These are phyloP conservation scores for Bibio marci DNA, from an alignment of 2,888 invertebrate species.

Conservation along the genomic window DNA sequence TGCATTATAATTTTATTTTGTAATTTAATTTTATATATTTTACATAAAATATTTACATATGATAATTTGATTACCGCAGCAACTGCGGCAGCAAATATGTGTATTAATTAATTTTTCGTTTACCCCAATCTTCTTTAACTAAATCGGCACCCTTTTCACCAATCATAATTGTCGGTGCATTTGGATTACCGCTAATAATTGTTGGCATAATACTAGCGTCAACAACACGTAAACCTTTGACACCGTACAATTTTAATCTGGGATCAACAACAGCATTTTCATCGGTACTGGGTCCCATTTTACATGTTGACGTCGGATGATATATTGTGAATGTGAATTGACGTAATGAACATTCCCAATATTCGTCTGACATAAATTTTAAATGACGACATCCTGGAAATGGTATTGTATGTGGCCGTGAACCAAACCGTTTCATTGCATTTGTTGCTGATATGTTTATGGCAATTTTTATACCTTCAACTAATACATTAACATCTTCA, in stretches of 20 bases:
- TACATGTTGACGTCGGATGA: conserved; percentile 70
- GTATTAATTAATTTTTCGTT: no score
- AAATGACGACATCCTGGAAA: conserved; percentile 67
- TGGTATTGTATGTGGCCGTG: conserved; percentile 58
- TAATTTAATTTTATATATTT: no score
- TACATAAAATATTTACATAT: no score
- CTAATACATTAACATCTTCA: conserved; percentile 59
- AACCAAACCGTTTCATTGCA: conserved; percentile 66
- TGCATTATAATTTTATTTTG: no score
- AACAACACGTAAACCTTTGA: conserved; percentile 57
- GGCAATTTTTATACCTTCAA: conserved; percentile 73
- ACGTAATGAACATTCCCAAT: conserved; percentile 72
- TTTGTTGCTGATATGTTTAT: conserved; percentile 60
- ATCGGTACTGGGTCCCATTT: conserved; percentile 69
- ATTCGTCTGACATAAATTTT: conserved; percentile 57
- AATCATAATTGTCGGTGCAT: conserved; percentile 80
- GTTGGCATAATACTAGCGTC: conserved; percentile 82
- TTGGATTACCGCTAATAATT: conserved; percentile 78
- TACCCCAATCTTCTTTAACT: conserved; percentile 73
- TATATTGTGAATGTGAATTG: conserved; percentile 72
- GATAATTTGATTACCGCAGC: no score
- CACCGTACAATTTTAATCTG: conserved; percentile 57
- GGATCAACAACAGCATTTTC: conserved; percentile 65
- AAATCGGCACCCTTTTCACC: conserved; percentile 79
- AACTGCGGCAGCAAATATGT: no score